A percentile compares a stretch with the other conserved stretches of the same genome.
These are phyloP conservation scores for Dipodomys merriami DNA, from an alignment of 2,113 vertebrate species.

Conservation along the genomic window DNA sequence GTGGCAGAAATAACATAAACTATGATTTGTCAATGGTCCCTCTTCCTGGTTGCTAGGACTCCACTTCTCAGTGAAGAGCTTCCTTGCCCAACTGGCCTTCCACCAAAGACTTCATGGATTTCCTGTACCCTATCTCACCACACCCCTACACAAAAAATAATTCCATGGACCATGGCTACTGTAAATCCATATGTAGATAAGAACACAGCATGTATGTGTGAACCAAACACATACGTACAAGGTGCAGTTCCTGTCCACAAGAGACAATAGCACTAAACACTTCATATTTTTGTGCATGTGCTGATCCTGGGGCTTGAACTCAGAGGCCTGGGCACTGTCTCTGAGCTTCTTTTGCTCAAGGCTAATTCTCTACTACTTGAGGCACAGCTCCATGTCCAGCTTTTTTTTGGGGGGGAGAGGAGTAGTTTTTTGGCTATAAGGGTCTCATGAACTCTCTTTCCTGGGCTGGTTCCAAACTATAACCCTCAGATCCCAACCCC, in stretches of 20 bases:
- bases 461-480: too few relatives aligned
- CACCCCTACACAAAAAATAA: background rate
- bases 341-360: too few relatives aligned
- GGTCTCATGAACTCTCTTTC: too few relatives aligned
- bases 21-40: background rate
- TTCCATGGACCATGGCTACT: background rate
- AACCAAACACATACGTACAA: background rate
- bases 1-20: background rate
- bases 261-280: background rate
- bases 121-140: background rate
- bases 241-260: fast-evolving
- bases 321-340: too few relatives aligned
- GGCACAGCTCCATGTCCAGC: too few relatives aligned
- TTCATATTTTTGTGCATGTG: too few relatives aligned
- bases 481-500: too few relatives aligned
- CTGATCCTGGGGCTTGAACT: too few relatives aligned
- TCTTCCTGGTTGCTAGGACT: too few relatives aligned
- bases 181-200: fast-evolving
- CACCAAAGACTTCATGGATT: background rate
- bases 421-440: too few relatives aligned
- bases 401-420: too few relatives aligned
- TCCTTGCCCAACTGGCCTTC: background rate
- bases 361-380: too few relatives aligned
- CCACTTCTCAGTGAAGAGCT: background rate
- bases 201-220: fast-evolving